These are phyloP conservation scores for Spisula solida DNA, from an alignment of 2,888 invertebrate genomes.

Conservation along the genomic window DNA sequence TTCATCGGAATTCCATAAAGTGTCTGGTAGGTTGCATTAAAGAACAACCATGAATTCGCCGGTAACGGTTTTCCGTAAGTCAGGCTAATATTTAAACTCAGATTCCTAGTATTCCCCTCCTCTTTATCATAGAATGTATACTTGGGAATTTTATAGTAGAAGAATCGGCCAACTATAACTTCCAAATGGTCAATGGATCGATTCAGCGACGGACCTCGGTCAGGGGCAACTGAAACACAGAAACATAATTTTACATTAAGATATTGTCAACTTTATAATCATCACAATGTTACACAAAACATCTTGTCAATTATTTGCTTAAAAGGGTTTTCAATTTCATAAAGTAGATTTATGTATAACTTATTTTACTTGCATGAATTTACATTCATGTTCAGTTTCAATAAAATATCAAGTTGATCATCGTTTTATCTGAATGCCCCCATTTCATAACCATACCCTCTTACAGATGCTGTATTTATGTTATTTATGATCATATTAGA, in stretches of 20 bases:
- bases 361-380: too few species aligned
- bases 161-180: constrained; percentile 74
- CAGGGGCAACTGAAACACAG: constrained; percentile 56
- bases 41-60: constrained; percentile 77
- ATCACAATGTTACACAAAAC: too few species aligned
- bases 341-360: too few species aligned
- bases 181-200: constrained; percentile 74
- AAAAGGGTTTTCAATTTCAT: too few species aligned
- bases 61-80: constrained; percentile 70
- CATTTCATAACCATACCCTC: too few species aligned
- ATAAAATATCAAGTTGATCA: too few species aligned
- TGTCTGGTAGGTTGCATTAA: constrained; percentile 73
- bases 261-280: background rate
- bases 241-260: background rate
- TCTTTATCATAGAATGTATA: constrained; percentile 79
- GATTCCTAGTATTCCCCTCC: constrained; percentile 79
- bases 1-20: constrained; percentile 79
- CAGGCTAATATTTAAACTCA: constrained; percentile 74
- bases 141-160: constrained; percentile 73
- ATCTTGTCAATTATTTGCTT: too few species aligned
- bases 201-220: constrained; percentile 70
- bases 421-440: too few species aligned
- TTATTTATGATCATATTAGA: too few species aligned
- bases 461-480: too few species aligned
- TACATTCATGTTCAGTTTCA: too few species aligned